These are phyloP conservation scores for Pelodytes ibericus DNA, from an alignment of 2,797 vertebrate species.

Conservation along the genomic window DNA sequence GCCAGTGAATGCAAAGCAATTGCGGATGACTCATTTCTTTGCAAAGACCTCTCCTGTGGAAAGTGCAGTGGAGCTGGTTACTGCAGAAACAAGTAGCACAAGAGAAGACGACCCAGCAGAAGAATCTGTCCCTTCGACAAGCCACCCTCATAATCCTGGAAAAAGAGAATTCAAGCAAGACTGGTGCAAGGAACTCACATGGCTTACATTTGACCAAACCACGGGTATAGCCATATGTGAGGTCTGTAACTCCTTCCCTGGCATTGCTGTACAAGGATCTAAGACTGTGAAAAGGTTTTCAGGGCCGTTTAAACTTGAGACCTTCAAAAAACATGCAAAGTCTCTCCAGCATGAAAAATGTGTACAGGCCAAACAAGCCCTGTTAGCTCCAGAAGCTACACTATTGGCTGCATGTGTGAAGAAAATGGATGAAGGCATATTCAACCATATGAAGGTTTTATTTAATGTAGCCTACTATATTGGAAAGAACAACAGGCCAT, in stretches of 20 bases:
- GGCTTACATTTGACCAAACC: too few relatives aligned
- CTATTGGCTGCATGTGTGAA: background rate
- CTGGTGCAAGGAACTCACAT: too few relatives aligned
- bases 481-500: constrained; percentile 1
- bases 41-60: background rate
- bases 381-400: background rate
- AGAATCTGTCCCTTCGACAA: too few relatives aligned
- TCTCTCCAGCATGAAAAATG: background rate
- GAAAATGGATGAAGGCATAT: background rate
- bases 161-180: background rate
- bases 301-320: too few relatives aligned
- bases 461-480: background rate
- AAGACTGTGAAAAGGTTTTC: too few relatives aligned
- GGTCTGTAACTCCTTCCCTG: too few relatives aligned
- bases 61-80: background rate
- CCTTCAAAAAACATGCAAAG: background rate
- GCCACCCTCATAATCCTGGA: background rate
- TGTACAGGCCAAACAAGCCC: background rate
- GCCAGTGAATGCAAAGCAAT: too few relatives aligned
- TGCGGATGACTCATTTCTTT: background rate
- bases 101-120: background rate
- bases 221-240: too few relatives aligned
- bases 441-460: background rate
- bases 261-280: too few relatives aligned
- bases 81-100: background rate